Percentiles rank a stretch among this genome's conserved stretches.
phyloP scores from a whole-genome alignment of 2,888 invertebrate genomes.

The Thereva unica region DNA sequence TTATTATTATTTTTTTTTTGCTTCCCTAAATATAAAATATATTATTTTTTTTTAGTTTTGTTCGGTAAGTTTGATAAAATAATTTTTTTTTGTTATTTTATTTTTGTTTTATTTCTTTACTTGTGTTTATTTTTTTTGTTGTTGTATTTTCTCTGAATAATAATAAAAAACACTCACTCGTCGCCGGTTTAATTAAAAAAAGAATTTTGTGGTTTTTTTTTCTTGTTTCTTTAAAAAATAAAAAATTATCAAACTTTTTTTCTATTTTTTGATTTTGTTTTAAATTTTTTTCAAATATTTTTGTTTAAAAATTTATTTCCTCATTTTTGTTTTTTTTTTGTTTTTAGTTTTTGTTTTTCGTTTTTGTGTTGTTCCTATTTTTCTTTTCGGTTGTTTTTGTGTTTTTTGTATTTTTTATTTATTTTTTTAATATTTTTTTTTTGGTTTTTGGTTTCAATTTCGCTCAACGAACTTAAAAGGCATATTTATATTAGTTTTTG shows the following conservation, averaged over 20 bases:
- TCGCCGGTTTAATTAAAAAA: no score
- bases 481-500: conserved; percentile 13
- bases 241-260: not conserved
- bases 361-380: conserved; percentile 3
- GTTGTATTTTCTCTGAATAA: not conserved
- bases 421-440: conserved; percentile 10
- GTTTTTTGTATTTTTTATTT: conserved; percentile 4
- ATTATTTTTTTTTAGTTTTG: not conserved
- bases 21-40: no score
- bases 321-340: not conserved
- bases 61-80: not conserved
- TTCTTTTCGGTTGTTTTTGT: not conserved
- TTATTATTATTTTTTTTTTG: no score
- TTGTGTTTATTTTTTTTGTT: not conserved
- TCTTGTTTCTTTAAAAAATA: no score
- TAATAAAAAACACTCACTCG: no score
- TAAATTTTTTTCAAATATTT: not conserved
- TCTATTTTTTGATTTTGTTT: conserved; percentile 1
- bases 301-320: not conserved
- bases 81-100: not conserved
- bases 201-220: no score
- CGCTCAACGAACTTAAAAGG: conserved; percentile 29
- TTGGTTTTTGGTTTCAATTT: conserved; percentile 19
- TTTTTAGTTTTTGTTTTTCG: conserved; percentile 6
- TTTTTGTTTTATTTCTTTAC: not conserved